Percentiles rank a stretch among this genome's conserved stretches.
These are phyloP conservation scores for Masnerella sp. DNA, from an alignment of 2,888 invertebrate genomes.

Conservation along the genomic window DNA sequence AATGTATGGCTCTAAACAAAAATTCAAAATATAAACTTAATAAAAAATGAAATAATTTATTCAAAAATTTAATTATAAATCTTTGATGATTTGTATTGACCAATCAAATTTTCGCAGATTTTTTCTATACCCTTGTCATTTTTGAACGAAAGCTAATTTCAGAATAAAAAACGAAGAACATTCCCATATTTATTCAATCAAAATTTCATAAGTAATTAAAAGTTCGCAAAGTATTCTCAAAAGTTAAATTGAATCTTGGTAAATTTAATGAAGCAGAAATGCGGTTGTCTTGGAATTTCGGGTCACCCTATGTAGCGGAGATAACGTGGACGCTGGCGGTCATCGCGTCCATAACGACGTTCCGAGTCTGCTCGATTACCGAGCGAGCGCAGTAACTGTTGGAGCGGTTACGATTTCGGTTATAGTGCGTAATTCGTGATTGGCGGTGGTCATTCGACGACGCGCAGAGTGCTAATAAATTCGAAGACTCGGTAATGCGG, in stretches of 20 bases:
- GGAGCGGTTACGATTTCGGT: slow-evolving; percentile 70
- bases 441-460: slow-evolving; percentile 71
- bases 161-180: too few species aligned
- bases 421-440: slow-evolving; percentile 75
- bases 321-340: slow-evolving; percentile 65
- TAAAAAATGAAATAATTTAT: too few species aligned
- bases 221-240: too few species aligned
- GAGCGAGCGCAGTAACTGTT: slow-evolving; percentile 59
- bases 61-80: too few species aligned
- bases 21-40: too few species aligned
- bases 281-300: slow-evolving; percentile 13
- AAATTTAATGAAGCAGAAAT: slow-evolving; percentile 1
- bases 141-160: too few species aligned
- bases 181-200: too few species aligned
- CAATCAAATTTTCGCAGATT: too few species aligned
- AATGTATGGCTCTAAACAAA: too few species aligned
- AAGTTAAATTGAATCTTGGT: not conserved
- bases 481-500: slow-evolving; percentile 64
- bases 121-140: too few species aligned
- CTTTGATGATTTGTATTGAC: too few species aligned
- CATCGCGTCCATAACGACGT: slow-evolving; percentile 62
- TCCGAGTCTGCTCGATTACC: slow-evolving; percentile 59
- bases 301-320: slow-evolving; percentile 58
- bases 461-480: slow-evolving; percentile 75
- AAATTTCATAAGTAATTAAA: too few species aligned